Conservation (phyloP, 2,888 invertebrate species). For the Cosmia pyralina region DNA sequence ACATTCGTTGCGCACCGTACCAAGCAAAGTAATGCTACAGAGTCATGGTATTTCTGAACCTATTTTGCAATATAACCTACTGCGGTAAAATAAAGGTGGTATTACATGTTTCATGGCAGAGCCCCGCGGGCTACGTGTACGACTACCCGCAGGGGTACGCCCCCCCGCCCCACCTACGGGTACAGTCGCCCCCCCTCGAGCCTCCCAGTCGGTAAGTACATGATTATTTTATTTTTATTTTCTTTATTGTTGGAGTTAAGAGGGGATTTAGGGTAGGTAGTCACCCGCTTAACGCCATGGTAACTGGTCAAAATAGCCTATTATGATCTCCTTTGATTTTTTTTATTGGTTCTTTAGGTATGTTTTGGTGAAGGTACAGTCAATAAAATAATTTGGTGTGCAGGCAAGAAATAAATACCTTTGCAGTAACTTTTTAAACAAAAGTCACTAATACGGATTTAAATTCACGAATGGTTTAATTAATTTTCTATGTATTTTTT, state of each 20-base stretch:
- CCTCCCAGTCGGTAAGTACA: slow-evolving; percentile 77
- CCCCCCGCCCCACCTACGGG: slow-evolving; percentile 84
- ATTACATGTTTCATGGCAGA: slow-evolving; percentile 71
- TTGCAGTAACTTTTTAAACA: too few relatives aligned
- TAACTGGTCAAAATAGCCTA: neutral
- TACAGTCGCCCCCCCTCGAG: slow-evolving; percentile 84
- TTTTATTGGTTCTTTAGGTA: fast-evolving
- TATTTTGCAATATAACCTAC: slow-evolving; percentile 8
- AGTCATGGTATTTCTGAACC: slow-evolving; percentile 22
- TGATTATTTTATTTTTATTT: slow-evolving; percentile 51
- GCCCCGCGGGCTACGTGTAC: slow-evolving; percentile 84
- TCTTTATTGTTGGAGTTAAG: slow-evolving; percentile 28
- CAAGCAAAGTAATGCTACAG: neutral
- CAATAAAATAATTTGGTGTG: neutral
- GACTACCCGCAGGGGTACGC: slow-evolving; percentile 87
- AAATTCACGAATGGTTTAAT: too few relatives aligned
- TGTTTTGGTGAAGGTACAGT: too few relatives aligned
- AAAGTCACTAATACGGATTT: too few relatives aligned
- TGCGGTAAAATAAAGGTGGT: slow-evolving; percentile 59
- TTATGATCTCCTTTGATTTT: neutral
- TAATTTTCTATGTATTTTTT: too few relatives aligned
- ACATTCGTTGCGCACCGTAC: neutral
- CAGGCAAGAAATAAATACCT: neutral
- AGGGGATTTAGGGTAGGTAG: slow-evolving; percentile 45
- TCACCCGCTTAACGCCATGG: slow-evolving; percentile 9